Evolutionary conservation across 2,113 vertebrate genomes (phyloP).

Genomic region (Caracal caracal): DNA sequence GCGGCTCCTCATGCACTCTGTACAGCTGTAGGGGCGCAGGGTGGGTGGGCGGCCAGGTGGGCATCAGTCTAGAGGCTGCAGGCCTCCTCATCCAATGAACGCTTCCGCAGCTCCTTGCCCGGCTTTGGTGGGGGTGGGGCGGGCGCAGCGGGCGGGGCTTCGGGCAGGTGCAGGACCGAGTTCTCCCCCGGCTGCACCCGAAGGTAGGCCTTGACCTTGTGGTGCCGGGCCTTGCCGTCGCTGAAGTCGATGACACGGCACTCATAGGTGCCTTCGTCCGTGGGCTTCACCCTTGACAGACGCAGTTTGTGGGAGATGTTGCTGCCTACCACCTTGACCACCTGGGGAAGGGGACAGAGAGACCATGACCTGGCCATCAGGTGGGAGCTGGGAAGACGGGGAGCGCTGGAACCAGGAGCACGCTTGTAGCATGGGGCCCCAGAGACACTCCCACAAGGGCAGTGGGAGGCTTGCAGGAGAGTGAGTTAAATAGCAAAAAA

Average conservation of each 20-base stretch:
- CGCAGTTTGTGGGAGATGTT: slow-evolving; percentile 99
- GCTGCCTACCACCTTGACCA: slow-evolving; percentile 97
- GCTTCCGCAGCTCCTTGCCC: slow-evolving; percentile 89
- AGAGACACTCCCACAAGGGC: rapidly evolving
- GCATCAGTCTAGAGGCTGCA: slow-evolving; percentile 87
- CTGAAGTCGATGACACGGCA: slow-evolving; percentile 98
- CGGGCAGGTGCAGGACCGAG: slow-evolving; percentile 79
- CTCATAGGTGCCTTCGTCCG: slow-evolving; percentile 95
- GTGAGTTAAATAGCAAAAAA: not conserved
- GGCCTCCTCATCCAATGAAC: slow-evolving; percentile 86
- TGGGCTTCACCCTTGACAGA: slow-evolving; percentile 93
- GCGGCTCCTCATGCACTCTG: slow-evolving; percentile 52
- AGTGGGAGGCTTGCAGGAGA: rapidly evolving
- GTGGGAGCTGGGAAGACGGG: rapidly evolving
- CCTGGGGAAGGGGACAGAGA: slow-evolving; percentile 84
- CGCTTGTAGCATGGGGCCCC: rapidly evolving
- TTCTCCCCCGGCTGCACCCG: slow-evolving; percentile 87
- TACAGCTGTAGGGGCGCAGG: not conserved
- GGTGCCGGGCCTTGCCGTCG: slow-evolving; percentile 91
- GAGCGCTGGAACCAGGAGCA: rapidly evolving
- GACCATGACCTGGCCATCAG: not conserved
- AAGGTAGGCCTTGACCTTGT: slow-evolving; percentile 95
- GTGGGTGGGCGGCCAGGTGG: not conserved
- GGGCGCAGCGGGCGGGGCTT: slow-evolving; percentile 71
- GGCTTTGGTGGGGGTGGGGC: slow-evolving; percentile 87